These are phyloP conservation scores for Cercopithecus mona DNA, from an alignment of 2,113 vertebrate genomes.

Conservation along the genomic window DNA sequence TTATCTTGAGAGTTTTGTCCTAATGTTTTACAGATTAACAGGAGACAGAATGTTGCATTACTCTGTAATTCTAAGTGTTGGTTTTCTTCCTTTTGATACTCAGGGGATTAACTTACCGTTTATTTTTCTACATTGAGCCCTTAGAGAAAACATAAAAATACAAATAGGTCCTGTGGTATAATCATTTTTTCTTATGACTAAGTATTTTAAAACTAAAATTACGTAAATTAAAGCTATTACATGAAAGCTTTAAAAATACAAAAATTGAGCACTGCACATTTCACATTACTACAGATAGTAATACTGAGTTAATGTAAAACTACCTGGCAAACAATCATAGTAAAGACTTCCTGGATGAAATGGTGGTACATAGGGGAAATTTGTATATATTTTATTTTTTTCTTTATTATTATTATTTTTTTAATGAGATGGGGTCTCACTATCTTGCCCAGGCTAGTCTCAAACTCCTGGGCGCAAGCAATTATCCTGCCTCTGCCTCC, in stretches of 20 bases:
- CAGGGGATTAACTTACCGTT: conserved; percentile 68
- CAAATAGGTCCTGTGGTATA: conserved; percentile 40
- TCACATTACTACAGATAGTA: not conserved
- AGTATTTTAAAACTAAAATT: conserved; percentile 36
- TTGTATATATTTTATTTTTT: not conserved
- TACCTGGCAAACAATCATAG: not conserved
- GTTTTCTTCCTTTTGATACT: conserved; percentile 60
- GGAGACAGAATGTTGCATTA: conserved; percentile 59
- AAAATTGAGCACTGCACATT: not conserved
- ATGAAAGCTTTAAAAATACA: conserved; percentile 43
- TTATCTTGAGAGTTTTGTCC: conserved; percentile 57
- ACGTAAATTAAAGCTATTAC: conserved; percentile 7
- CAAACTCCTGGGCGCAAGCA: no score
- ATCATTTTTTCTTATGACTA: conserved; percentile 45
- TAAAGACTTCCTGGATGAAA: conserved; percentile 47
- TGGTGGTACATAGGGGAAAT: not conserved
- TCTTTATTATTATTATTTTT: no score
- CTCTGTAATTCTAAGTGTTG: conserved; percentile 59
- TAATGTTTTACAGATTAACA: conserved; percentile 54
- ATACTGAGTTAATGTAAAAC: conserved; percentile 29
- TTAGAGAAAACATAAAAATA: conserved; percentile 67
- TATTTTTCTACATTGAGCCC: conserved; percentile 53
- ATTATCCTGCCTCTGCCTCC: no score
- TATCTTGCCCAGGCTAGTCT: no score
- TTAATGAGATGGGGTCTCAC: no score